Conservation (phyloP, 2,888 invertebrate genomes). For the Zygogramma bicolorata region DNA sequence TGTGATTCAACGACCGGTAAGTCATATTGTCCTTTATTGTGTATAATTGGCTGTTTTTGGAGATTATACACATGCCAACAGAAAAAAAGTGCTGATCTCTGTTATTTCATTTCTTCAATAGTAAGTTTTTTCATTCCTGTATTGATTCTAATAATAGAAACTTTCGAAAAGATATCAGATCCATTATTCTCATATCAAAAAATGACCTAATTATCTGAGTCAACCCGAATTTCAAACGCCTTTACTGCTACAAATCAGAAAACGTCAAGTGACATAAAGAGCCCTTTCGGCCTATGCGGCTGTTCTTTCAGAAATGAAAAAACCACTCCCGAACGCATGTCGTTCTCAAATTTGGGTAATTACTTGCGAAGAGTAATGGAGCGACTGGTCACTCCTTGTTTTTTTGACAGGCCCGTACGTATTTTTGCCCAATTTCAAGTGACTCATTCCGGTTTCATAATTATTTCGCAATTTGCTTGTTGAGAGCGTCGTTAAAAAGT, state of each 20-base stretch:
- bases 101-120: too few relatives aligned
- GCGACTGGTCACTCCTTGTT: constrained; percentile 39
- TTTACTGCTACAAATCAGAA: constrained; percentile 20
- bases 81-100: too few relatives aligned
- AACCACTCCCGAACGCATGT: constrained; percentile 45
- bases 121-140: too few relatives aligned
- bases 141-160: too few relatives aligned
- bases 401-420: constrained; percentile 36
- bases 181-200: too few relatives aligned
- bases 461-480: constrained; percentile 48
- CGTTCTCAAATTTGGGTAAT: constrained; percentile 55
- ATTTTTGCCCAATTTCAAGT: constrained; percentile 40
- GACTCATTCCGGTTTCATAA: constrained; percentile 43
- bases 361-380: constrained; percentile 44
- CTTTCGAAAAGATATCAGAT: too few relatives aligned
- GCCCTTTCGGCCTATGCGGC: constrained; percentile 26
- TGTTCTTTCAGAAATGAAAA: constrained; percentile 35
- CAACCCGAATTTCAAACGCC: too few relatives aligned
- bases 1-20: too few relatives aligned
- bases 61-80: too few relatives aligned
- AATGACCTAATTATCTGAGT: too few relatives aligned
- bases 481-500: constrained; percentile 48
- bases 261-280: constrained; percentile 29
- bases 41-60: too few relatives aligned
- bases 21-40: too few relatives aligned